phyloP scores from a whole-genome alignment of 2,113 vertebrate genomes.

The Triplophysa tibetana region DNA sequence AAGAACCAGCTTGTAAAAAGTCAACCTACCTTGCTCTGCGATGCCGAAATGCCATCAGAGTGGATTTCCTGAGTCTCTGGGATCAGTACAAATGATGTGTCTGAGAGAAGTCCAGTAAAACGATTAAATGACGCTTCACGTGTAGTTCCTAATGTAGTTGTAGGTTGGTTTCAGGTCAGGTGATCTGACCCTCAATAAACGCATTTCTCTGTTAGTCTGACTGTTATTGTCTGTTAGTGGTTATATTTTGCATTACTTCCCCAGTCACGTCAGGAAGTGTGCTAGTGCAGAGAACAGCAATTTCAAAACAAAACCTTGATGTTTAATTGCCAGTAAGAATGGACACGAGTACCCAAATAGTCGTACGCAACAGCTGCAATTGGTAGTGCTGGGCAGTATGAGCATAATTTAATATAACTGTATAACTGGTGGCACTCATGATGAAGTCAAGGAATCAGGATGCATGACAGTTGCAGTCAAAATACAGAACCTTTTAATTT shows the following conservation, averaged over 20 bases:
- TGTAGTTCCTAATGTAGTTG: conserved; percentile 26
- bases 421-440: too few species aligned
- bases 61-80: neutral
- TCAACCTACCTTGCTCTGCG: conserved; percentile 40
- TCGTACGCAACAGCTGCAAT: too few species aligned
- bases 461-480: too few species aligned
- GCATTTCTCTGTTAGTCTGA: neutral
- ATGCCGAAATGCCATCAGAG: conserved; percentile 3
- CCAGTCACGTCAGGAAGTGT: neutral
- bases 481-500: too few species aligned
- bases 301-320: too few species aligned
- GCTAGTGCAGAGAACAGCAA: neutral
- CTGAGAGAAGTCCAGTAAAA: neutral
- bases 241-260: neutral
- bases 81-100: neutral
- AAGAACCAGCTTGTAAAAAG: neutral
- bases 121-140: neutral
- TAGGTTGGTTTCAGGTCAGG: conserved; percentile 10
- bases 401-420: too few species aligned
- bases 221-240: neutral
- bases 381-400: too few species aligned
- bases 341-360: too few species aligned
- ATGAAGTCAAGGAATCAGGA: too few species aligned
- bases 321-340: neutral
- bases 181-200: neutral